Evolutionary conservation across 2,113 vertebrate species (phyloP), one percentile per base, ranked within the genome.

Genomic region (Lophura nycthemera): DNA sequence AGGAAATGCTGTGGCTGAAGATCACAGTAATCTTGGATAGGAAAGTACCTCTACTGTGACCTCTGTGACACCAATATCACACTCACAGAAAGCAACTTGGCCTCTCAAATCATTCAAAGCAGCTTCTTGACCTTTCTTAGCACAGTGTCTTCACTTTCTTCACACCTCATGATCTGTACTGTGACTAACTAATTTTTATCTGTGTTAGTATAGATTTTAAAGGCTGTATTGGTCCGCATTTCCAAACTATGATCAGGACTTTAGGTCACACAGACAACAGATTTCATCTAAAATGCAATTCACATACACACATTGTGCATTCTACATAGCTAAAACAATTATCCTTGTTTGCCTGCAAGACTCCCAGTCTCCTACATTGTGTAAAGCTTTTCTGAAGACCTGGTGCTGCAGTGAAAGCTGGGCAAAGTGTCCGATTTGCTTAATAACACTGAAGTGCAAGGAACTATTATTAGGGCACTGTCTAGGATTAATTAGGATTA

Each of bases 1-100:
- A 83, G 14, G 38, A 95, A 94, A 88, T 27, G 48, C 20, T 84
- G 25, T 75, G 43, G 61, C 69, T n/a, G 78, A 84, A 92, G 47
- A 86, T 84, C 70, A 65, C 6, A 57, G 34, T 24, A 67, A 92
- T 61, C 47, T 30, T 65, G 52, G 43, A 75, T 42, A 25, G 65
- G 29, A 67, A 90, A 78, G 40, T 30, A 5, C 16, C 29, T 88
- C 48, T 84, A 38, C 13, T 67, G 50, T 12, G 14, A 83, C 73
- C 29, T 76, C 75, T 80, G 45, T 78, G 48, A 88, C 61, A 88
- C 11, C 25, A 47, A 11, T 34, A 75, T 6, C 74, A 13, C 15
- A 34, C 47, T 47, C 60, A 69, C 27, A 54, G 13, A 96, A 81
- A 70, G 43, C 32, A 90, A 20, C 43, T n/a, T 78, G 42, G 45